phyloP scores from a whole-genome alignment of 2,888 invertebrate genomes.

The Hypselothyrea guttata region DNA sequence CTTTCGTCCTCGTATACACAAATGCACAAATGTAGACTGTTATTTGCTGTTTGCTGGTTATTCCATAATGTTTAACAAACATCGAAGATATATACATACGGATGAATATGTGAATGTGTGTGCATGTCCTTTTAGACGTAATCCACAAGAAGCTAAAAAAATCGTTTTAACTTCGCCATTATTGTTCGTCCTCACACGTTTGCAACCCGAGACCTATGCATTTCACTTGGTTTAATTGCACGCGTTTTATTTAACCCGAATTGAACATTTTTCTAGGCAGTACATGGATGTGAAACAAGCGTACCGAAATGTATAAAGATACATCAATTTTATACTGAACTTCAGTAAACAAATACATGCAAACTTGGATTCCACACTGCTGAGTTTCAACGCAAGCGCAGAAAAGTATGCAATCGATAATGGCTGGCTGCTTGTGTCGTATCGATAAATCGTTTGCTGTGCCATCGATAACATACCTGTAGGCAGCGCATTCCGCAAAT shows the following conservation, averaged over 20 bases:
- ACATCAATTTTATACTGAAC: constrained; percentile 46
- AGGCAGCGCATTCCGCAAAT: no score
- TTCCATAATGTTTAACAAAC: no score
- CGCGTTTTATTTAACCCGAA: neutral
- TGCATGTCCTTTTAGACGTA: constrained; percentile 26
- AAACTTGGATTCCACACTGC: constrained; percentile 46
- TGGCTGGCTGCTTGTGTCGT: neutral
- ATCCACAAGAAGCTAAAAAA: constrained; percentile 28
- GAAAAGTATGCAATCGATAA: constrained; percentile 13
- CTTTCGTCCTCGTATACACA: no score
- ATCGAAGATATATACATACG: neutral
- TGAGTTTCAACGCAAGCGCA: constrained; percentile 45
- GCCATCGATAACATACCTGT: no score
- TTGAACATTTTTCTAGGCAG: constrained; percentile 5
- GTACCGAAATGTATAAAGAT: constrained; percentile 51
- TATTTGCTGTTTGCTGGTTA: neutral
- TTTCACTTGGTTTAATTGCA: no score
- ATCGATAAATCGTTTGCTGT: neutral
- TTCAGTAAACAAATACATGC: constrained; percentile 66
- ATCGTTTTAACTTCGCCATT: neutral
- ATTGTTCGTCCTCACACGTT: neutral
- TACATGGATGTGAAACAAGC: constrained; percentile 39
- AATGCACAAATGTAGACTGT: no score
- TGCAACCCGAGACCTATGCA: no score
- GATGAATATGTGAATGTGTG: neutral